Base-by-base conservation (phyloP, 2,888 invertebrate species). In the Asteroscopus sphinx region DNA sequence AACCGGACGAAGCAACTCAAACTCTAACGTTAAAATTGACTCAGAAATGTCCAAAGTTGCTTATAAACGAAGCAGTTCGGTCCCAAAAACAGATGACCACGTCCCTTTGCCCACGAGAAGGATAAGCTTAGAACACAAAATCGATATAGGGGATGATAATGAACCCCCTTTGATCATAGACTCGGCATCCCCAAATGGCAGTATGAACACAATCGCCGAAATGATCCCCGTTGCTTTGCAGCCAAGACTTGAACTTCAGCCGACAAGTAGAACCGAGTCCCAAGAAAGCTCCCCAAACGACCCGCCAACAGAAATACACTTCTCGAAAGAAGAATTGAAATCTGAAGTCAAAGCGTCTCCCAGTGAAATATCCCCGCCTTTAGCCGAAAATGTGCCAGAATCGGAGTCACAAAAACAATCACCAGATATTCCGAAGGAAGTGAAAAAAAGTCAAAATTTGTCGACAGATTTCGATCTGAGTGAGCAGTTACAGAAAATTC, bases 391-490 rank as follows among this genome's bases (percentile, higher is more conserved):
- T 11, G 26, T 77, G 8, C 77, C 58, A n/a, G 92, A 92, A 40
- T 47, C 78, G 0, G 93, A 93, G 1, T 88, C 91, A 0, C 92
- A 90, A 51, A 93, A 93, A 59, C 92, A 92, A 12, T 92, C 93
- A 0, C 93, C 94, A 0, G 93, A 90, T 33, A 92, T 90, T 0
- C 92, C 92, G 0, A 93, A 93, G 59, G 93, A 93, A 56, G 83
- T 94, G 0, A 94, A 94, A 69, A 94, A 92, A 62, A 94, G 94
- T 73, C 94, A 94, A 73, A 94, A 94, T 64, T 71, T 94, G 33
- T 94, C 94, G 0, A 94, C 94, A 0, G 94, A 94, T 65, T 94
- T 94, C 59, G 94, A 94, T 76, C 75, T 94, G 0, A 94, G 94
- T 53, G 94, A 94, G 55, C 94, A 94, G 56, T 68, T 94, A 72